Evolutionary conservation across 1,140 invertebrate genomes (phyloP).

Genomic region (Polyergus mexicanus): DNA sequence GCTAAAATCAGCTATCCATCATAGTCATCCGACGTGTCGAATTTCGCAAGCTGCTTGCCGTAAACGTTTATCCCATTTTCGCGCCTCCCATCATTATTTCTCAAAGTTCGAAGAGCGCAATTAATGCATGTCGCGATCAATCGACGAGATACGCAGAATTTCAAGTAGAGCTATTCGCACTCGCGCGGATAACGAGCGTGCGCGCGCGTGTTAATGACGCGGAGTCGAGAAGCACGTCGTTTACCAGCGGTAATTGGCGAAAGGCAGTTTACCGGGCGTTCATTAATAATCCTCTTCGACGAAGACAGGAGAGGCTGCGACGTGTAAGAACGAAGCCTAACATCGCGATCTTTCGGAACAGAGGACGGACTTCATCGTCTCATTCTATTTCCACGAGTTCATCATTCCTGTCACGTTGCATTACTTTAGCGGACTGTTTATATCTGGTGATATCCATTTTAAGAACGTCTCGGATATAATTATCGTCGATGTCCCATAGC

Average conservation of each 20-base stretch:
- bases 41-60: neutral
- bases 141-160: constrained; percentile 39
- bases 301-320: neutral
- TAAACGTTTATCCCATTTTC: neutral
- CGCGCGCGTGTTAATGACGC: constrained; percentile 37
- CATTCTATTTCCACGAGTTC: constrained; percentile 53
- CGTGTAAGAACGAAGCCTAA: constrained; percentile 14
- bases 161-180: neutral
- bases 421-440: constrained; percentile 55
- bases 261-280: constrained; percentile 35
- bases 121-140: constrained; percentile 40
- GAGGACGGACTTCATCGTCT: neutral
- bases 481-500: neutral
- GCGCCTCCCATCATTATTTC: constrained; percentile 3
- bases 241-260: constrained; percentile 49
- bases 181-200: constrained; percentile 21
- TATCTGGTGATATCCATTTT: constrained; percentile 21
- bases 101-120: neutral
- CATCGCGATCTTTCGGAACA: constrained; percentile 3
- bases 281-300: constrained; percentile 56
- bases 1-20: constrained; percentile 11
- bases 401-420: constrained; percentile 57
- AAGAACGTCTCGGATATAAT: neutral
- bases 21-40: neutral
- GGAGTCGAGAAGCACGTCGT: constrained; percentile 22